A percentile compares a stretch with the other conserved stretches of the same genome.
These are phyloP conservation scores for Hyperoodon ampullatus DNA, from an alignment of 2,113 vertebrate species.

Conservation along the genomic window DNA sequence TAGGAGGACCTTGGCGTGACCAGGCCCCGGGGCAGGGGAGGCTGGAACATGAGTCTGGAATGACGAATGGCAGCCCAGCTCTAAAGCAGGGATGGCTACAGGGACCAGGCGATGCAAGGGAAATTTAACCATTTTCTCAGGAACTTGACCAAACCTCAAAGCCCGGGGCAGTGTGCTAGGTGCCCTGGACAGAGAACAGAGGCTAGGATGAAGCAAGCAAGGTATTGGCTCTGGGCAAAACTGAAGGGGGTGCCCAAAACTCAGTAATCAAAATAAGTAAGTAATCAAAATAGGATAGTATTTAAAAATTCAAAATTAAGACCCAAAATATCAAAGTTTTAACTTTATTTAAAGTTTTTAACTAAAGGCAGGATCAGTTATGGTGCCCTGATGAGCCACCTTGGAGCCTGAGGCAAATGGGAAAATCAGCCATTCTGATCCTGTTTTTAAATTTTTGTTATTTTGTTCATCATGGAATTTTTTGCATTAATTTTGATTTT, in stretches of 20 bases:
- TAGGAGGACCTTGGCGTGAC: fast-evolving
- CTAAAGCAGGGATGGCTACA: not conserved
- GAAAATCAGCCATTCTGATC: no score
- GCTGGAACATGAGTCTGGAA: not conserved
- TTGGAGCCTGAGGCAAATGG: no score
- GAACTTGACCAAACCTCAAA: not conserved
- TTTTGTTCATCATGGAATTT: no score
- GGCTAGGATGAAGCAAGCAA: not conserved
- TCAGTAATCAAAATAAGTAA: not conserved
- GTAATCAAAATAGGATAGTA: not conserved
- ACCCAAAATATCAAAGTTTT: not conserved
- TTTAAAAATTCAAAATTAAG: not conserved
- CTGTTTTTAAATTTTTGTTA: no score
- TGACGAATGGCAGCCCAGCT: not conserved
- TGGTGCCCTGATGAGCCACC: no score
- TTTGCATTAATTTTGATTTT: no score
- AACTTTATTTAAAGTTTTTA: not conserved
- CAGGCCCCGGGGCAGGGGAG: not conserved
- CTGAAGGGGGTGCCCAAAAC: not conserved
- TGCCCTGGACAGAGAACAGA: no score
- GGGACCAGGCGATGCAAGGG: no score
- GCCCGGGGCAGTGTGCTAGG: no score
- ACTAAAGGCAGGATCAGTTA: no score
- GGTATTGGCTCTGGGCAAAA: not conserved
- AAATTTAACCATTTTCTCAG: not conserved